These are phyloP conservation scores for Bolborhynchus lineola DNA, from an alignment of 2,113 vertebrate genomes.

Conservation along the genomic window DNA sequence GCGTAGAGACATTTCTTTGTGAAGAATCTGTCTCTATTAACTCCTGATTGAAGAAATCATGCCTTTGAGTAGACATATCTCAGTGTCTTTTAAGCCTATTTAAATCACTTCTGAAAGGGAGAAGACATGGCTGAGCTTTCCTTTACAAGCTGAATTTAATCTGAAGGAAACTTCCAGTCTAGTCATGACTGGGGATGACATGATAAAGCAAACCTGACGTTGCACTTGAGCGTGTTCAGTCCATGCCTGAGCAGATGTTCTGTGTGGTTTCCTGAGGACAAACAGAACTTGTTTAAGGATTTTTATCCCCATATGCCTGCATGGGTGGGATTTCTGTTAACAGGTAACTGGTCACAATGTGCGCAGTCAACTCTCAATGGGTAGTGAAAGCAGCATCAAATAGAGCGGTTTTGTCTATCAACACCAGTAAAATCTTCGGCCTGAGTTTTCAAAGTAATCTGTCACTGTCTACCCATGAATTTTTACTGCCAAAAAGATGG, in stretches of 20 bases:
- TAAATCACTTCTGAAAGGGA: background rate
- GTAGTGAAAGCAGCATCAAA: background rate
- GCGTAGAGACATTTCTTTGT: background rate
- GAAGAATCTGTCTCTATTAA: background rate
- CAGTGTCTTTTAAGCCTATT: background rate
- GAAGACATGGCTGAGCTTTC: background rate
- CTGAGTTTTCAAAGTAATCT: slow-evolving; percentile 6
- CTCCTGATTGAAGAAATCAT: background rate
- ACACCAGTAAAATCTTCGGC: background rate
- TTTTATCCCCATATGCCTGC: background rate
- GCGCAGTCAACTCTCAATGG: background rate
- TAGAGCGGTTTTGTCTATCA: background rate
- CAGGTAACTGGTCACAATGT: slow-evolving; percentile 18
- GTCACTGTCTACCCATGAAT: background rate
- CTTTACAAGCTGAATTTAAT: background rate
- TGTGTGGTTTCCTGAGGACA: background rate
- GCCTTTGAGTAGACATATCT: background rate
- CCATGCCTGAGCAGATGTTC: background rate
- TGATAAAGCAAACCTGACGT: background rate
- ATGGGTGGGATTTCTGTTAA: slow-evolving; percentile 9
- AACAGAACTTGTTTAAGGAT: slow-evolving; percentile 24
- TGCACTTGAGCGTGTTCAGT: background rate
- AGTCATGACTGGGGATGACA: background rate
- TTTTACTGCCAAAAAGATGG: background rate
- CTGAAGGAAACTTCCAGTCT: background rate